Evolutionary conservation across 2,888 invertebrate genomes (phyloP), one percentile per base, ranked within the genome.

Genomic region (Nebria salina): DNA sequence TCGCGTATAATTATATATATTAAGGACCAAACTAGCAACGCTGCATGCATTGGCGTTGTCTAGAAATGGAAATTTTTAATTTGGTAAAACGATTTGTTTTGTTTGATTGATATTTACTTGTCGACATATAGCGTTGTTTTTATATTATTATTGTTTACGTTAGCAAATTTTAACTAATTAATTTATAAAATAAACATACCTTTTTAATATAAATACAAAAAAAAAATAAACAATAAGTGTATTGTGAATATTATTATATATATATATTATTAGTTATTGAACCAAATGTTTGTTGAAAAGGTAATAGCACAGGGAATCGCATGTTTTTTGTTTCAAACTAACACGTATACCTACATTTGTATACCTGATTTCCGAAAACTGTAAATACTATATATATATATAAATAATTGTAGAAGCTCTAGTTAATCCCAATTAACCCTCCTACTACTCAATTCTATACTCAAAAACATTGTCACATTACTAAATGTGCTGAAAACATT

Each of bases 21-120:
- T 88, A 89, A 88, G 89, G 88, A 89, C 89, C 89, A 89, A 89
- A 86, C 85, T 85, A 88, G 88, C 87, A 87, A 88, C 86, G 86
- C 81, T 84, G 85, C 86, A 85, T 41, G 76, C 9, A 65, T 13
- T 41, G 25, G 42, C 64, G 26, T 64, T 41, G 65, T 26, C 43
- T 77, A 54, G 54, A 34, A 5, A 5, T 34, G 34, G 5, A 34
- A 54, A 54, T 54, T 54, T 54, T 54, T 54, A 54, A 54, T 54
- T 54, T 7, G 8, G 7, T 7, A 54, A 54, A 74, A 74, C 72
- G 20, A 41, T 15, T 34, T 13, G 20, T 20, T 76, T 81, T 72
- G 75, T 81, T 78, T 77, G 64, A 7, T 41, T 75, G 66, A 65
- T 68, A 66, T 81, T 81, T 65, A 75, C 75, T 81, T 81, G 65